Percentiles rank a stretch among this genome's conserved stretches.
phyloP scores from a whole-genome alignment of 2,797 vertebrate species.

The Sebastiscus tertius region DNA sequence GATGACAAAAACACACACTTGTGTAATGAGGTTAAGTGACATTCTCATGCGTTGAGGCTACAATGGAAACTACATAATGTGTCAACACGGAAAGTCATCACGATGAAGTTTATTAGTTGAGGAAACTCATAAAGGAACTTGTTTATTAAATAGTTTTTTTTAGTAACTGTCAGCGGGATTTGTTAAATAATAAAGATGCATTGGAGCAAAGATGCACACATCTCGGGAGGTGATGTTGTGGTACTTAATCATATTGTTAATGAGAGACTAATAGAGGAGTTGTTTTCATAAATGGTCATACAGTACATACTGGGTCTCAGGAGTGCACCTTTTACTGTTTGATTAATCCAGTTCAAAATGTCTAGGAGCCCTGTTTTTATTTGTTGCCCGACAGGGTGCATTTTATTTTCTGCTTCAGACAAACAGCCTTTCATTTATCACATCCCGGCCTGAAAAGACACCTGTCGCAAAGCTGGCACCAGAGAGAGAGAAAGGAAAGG shows the following conservation, averaged over 20 bases:
- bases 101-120: conserved; percentile 14
- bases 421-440: conserved; percentile 80
- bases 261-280: conserved; percentile 46
- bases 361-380: conserved; percentile 58
- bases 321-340: conserved; percentile 52
- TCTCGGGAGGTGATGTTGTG: not conserved
- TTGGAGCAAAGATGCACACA: not conserved
- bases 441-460: conserved; percentile 72
- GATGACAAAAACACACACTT: conserved; percentile 58
- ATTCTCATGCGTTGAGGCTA: conserved; percentile 20
- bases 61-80: conserved; percentile 9
- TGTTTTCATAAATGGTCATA: conserved; percentile 43
- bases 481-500: conserved; percentile 28
- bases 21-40: conserved; percentile 57
- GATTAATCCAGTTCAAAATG: conserved; percentile 68
- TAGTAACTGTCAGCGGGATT: not conserved
- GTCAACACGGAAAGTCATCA: conserved; percentile 32
- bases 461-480: conserved; percentile 72
- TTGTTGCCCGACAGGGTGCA: conserved; percentile 60
- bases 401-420: conserved; percentile 66
- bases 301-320: conserved; percentile 18
- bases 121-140: not conserved
- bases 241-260: conserved; percentile 52
- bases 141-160: conserved; percentile 3
- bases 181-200: not conserved